Evolutionary conservation across 2,888 invertebrate species (phyloP).

Genomic region (Athalia rosae): DNA sequence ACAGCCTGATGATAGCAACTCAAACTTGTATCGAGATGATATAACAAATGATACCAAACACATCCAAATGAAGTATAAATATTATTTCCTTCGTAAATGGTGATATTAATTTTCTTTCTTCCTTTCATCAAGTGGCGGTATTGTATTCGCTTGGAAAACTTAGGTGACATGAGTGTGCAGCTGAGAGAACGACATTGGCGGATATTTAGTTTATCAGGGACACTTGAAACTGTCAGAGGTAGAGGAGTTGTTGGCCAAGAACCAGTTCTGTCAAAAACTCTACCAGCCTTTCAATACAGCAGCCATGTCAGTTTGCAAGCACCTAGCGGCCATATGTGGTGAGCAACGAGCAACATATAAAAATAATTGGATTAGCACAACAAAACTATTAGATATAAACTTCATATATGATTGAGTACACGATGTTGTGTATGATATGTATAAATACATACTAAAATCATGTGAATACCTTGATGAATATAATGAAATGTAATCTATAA

Average conservation of each 20-base stretch:
- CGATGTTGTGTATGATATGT: no score
- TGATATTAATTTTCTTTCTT: conserved; percentile 36
- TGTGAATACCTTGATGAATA: not conserved
- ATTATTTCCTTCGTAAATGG: conserved; percentile 10
- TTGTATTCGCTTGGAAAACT: conserved; percentile 96
- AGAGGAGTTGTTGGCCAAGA: conserved; percentile 99
- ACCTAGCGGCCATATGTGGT: conserved; percentile 99
- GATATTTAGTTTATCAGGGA: conserved; percentile 95
- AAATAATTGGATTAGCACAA: no score
- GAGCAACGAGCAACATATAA: conserved; percentile 58
- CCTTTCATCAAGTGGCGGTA: conserved; percentile 89
- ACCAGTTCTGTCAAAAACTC: conserved; percentile 89
- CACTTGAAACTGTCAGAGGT: conserved; percentile 94
- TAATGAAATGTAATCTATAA: not conserved
- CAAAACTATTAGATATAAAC: no score
- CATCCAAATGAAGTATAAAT: not conserved
- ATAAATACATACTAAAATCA: no score
- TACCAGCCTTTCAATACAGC: conserved; percentile 98
- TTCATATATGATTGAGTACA: no score
- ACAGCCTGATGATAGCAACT: no score
- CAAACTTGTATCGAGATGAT: no score
- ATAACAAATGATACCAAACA: no score
- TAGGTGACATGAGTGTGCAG: conserved; percentile 92
- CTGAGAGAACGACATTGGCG: conserved; percentile 98
- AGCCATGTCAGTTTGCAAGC: conserved; percentile 98